Conservation (phyloP, 2,888 invertebrate species). For the Phrixothrix hirtus region DNA sequence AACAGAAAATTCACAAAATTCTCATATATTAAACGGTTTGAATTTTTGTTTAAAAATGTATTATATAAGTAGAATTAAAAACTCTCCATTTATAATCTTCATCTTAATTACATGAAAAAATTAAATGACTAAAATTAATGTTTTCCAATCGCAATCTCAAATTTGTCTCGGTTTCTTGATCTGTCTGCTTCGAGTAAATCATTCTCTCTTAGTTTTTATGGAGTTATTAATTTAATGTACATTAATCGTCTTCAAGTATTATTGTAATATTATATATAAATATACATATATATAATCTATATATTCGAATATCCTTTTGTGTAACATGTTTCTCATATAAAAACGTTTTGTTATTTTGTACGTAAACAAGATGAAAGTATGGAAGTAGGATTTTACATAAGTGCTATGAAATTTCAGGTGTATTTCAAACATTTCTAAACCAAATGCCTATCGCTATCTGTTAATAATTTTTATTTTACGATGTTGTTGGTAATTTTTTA, state of each 20-base stretch:
- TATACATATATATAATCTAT: too few relatives aligned
- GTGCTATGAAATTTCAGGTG: too few relatives aligned
- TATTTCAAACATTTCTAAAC: constrained; percentile 2
- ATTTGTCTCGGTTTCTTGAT: constrained; percentile 8
- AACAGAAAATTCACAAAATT: too few relatives aligned
- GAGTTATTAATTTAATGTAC: not conserved
- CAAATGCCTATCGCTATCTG: not conserved
- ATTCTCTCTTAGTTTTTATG: too few relatives aligned
- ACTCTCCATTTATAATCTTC: too few relatives aligned
- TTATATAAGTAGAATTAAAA: too few relatives aligned
- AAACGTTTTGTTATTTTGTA: not conserved
- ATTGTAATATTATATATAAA: constrained; percentile 1
- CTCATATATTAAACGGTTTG: too few relatives aligned
- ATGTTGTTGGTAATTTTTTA: constrained; percentile 25
- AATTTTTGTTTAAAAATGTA: too few relatives aligned
- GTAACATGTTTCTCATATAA: not conserved
- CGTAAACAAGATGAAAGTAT: too few relatives aligned
- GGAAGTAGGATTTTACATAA: too few relatives aligned
- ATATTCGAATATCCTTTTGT: constrained; percentile 14
- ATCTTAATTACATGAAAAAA: too few relatives aligned
- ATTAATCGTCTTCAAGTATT: constrained; percentile 3
- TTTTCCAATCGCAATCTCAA: constrained; percentile 22
- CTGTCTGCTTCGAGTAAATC: constrained; percentile 4
- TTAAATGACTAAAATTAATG: constrained; percentile 12
- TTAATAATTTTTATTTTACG: constrained; percentile 20